phyloP scores from a whole-genome alignment of 2,888 invertebrate species.

The Thecocarcelia acutangulata region DNA sequence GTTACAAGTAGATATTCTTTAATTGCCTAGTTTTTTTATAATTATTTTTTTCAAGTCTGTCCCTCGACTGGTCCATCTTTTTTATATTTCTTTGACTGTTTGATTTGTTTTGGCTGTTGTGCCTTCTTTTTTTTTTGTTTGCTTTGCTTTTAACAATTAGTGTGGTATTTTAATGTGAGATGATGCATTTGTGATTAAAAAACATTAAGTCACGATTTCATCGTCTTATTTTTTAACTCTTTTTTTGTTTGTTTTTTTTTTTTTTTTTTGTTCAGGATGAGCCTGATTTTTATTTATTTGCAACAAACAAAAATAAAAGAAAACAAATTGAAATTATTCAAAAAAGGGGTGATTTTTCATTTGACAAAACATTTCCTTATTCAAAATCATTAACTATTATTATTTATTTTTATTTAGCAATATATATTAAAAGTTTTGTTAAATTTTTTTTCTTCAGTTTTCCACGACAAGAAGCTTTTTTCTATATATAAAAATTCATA shows the following conservation, averaged over 20 bases:
- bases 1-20: constrained; percentile 59
- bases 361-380: constrained; percentile 57
- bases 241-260: constrained; percentile 14
- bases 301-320: constrained; percentile 1
- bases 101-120: constrained; percentile 1
- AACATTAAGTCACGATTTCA: constrained; percentile 68
- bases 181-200: constrained; percentile 67
- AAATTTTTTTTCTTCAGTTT: too few relatives aligned
- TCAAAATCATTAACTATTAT: not conserved
- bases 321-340: constrained; percentile 53
- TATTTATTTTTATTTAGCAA: not conserved
- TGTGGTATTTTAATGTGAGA: constrained; percentile 69
- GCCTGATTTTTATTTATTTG: constrained; percentile 1
- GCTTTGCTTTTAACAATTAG: constrained; percentile 66
- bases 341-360: constrained; percentile 60
- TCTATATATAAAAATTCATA: too few relatives aligned
- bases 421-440: not conserved
- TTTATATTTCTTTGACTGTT: constrained; percentile 8
- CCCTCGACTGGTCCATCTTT: constrained; percentile 40
- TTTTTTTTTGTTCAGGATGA: constrained; percentile 58
- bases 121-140: not conserved
- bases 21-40: constrained; percentile 58
- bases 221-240: constrained; percentile 30
- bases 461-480: too few relatives aligned
- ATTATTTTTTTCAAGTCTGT: constrained; percentile 38